Base-by-base conservation (phyloP, 1,140 invertebrate species). In the Gryllus bimaculatus region DNA sequence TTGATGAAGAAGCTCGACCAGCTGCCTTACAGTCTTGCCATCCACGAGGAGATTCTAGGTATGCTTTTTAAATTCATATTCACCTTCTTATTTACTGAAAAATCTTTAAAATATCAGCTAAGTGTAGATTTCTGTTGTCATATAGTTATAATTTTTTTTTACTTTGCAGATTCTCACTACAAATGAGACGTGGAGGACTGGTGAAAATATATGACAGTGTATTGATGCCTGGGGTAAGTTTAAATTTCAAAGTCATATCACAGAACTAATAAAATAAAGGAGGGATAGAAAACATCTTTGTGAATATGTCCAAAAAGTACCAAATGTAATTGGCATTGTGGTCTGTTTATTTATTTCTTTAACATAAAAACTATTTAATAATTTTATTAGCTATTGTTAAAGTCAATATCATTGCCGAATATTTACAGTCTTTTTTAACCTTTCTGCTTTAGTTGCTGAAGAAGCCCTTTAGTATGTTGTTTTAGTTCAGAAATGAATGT, bases 201-300 rank as follows among this genome's bases (percentile, higher is more conserved):
- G 93, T 97, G 78, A 95, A 95, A 87, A 93, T 97, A 20, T 95
- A 96, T 87, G 96, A 96, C 83, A 94, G 94, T 73, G 94, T 94
- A 66, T 87, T 96, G 77, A 96, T 95, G 91, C 92, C 93, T 75
- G 95, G 92, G 83, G 91, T 92, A 84, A 88, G 89, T 88, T 78
- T 21, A 21, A 13, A 13, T 3, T 76, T 21, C 13, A 76, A 2
- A 39, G 26, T 39, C 1, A 39, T 39, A 39, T 39, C 5, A 39
- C 26, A 39, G 26, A 39, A 39, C 26, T 39, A 39, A 39, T 39
- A 39, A 39, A 39, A 39, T 39, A 39, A 2, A 39, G 26, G 26
- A 39, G 26, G 26, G 26, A 39, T 39, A 39, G 26, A 39, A 39
- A 39, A 39, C 1, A 39, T 39, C 26, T 39, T 1, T 39, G 26